These are phyloP conservation scores for Cyprinella venusta DNA, from an alignment of 2,797 vertebrate genomes.

Conservation along the genomic window DNA sequence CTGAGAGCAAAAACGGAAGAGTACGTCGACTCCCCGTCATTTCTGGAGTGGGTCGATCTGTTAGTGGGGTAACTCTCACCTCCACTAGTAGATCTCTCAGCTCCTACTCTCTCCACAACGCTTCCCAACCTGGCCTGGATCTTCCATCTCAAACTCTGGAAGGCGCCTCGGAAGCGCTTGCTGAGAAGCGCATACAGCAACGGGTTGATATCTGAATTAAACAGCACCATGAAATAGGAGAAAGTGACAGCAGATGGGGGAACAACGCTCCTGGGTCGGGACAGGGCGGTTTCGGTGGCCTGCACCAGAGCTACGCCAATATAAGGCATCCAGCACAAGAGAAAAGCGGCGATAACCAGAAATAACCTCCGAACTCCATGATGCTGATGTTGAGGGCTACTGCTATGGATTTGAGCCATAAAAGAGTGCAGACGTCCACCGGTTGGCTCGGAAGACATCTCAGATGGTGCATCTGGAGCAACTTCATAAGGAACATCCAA, in stretches of 20 bases:
- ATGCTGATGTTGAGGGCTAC: slow-evolving; percentile 56
- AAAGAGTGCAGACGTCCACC: slow-evolving; percentile 68
- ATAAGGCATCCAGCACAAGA: slow-evolving; percentile 84
- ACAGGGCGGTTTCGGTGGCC: slow-evolving; percentile 76
- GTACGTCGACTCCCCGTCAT: slow-evolving; percentile 54
- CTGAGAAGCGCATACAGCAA: slow-evolving; percentile 84
- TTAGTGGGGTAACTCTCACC: slow-evolving; percentile 56
- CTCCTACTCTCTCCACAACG: slow-evolving; percentile 49
- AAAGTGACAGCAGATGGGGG: slow-evolving; percentile 76
- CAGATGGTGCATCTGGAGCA: slow-evolving; percentile 44
- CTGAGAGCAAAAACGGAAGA: slow-evolving; percentile 73
- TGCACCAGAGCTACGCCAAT: slow-evolving; percentile 78
- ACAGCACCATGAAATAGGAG: slow-evolving; percentile 81
- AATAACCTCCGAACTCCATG: slow-evolving; percentile 80
- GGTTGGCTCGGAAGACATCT: slow-evolving; percentile 38
- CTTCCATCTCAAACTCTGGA: slow-evolving; percentile 74
- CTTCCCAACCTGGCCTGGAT: slow-evolving; percentile 66
- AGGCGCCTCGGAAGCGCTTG: slow-evolving; percentile 80
- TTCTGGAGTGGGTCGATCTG: slow-evolving; percentile 53
- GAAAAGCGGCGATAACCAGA: slow-evolving; percentile 80
- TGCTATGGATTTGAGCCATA: slow-evolving; percentile 62
- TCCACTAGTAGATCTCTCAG: slow-evolving; percentile 35
- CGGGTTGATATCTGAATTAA: slow-evolving; percentile 85
- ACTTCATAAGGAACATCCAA: slow-evolving; percentile 33
- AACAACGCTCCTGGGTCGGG: slow-evolving; percentile 67